Evolutionary conservation across 2,888 invertebrate genomes (phyloP), one percentile per base, ranked within the genome.

Genomic region (Drepanosiphum platanoidis): DNA sequence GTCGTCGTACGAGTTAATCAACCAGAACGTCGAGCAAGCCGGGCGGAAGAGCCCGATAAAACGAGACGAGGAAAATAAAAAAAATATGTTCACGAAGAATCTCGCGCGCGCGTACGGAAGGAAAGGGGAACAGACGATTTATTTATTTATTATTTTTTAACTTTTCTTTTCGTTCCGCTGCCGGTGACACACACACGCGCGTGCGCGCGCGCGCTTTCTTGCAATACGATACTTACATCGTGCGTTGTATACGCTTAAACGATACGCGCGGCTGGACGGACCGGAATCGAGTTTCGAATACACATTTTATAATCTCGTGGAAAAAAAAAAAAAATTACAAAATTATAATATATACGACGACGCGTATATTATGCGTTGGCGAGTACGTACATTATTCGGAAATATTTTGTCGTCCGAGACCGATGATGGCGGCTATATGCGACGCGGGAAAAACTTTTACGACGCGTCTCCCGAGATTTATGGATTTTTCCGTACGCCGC

Each of bases 31-130:
- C 32, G 34, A 68, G 64, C n/a, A 83, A 83, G 46, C 74, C 83
- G 83, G 75, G 83, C 75, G 83, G 83, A 83, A 83, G 66, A 15
- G 66, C 83, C 75, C 52, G 83, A 83, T 83, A 83, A 83, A 81
- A 81, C 1, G 70, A 58, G 36, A 3, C 32, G 15, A 8, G 36
- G 27, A 27, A 30, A 18, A 22, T 27, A 18, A 30, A 58, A 30
- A 30, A 83, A 66, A 22, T 36, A 46, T 64, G 34, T 27, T 46
- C 42, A 42, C 42, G 42, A 71, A 64, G 42, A 58, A 58, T 39
- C 34, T 68, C 30, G 64, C 27, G 64, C 30, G 30, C 30, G 27
- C 66, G 1, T 18, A 22, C 58, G 39, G 39, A 22, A 2, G 68
- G 39, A 71, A 52, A 39, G 70, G 71, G 80, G 52, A 72, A 61